Conservation (phyloP, 92 coral and sea anemone genomes). For the Epizoanthus rinbou region DNA sequence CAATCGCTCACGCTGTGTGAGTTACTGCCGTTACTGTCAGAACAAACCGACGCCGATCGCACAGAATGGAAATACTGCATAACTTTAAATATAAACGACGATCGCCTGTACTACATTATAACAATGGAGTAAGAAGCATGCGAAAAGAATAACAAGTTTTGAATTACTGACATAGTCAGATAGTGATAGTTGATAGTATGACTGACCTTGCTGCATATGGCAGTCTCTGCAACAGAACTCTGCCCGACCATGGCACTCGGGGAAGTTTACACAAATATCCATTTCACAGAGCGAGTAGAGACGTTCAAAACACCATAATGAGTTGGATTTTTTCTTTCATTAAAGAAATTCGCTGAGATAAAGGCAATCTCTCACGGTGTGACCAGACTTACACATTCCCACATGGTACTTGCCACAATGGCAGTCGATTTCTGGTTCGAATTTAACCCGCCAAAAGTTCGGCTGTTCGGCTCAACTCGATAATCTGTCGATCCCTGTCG, state of each 20-base stretch:
- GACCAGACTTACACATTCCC: neutral
- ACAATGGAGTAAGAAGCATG: too few relatives aligned
- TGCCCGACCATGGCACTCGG: conserved; percentile 40
- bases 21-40: too few relatives aligned
- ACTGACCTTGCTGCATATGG: conserved; percentile 35
- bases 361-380: too few relatives aligned
- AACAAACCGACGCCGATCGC: too few relatives aligned
- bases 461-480: conserved; percentile 26
- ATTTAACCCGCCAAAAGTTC: conserved; percentile 34
- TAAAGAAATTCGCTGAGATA: neutral
- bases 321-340: neutral
- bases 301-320: neutral
- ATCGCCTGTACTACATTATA: too few relatives aligned
- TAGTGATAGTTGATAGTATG: too few relatives aligned
- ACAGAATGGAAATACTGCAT: too few relatives aligned
- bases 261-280: conserved; percentile 43
- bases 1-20: too few relatives aligned
- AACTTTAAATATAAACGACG: too few relatives aligned
- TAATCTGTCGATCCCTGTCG: conserved; percentile 5
- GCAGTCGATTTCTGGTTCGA: neutral
- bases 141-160: too few relatives aligned
- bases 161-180: too few relatives aligned
- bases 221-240: conserved; percentile 36
- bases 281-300: neutral
- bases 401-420: neutral